A percentile compares a stretch with the other conserved stretches of the same genome.
Evolutionary conservation across 2,797 vertebrate genomes (phyloP).

Genomic region (Pyrocephalus nanus): DNA sequence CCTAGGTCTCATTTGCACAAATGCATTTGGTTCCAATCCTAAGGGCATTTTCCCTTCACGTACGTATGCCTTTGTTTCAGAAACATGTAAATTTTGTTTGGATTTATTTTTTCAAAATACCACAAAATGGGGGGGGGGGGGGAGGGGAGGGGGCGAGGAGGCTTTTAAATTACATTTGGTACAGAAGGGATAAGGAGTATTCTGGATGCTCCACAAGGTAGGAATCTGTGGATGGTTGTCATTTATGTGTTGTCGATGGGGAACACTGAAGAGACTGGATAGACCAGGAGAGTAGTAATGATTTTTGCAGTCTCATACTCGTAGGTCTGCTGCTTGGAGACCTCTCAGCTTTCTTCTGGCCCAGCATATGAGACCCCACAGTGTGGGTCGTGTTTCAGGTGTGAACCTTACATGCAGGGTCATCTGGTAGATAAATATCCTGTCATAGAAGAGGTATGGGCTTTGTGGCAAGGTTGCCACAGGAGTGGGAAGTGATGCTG

Average conservation of each 20-base stretch:
- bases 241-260: not conserved
- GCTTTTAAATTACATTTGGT: not conserved
- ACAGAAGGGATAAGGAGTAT: not conserved
- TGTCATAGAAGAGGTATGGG: not conserved
- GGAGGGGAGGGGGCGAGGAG: not conserved
- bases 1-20: slow-evolving; percentile 42
- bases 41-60: slow-evolving; percentile 17
- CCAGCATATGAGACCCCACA: not conserved
- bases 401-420: not conserved
- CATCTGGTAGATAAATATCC: not conserved
- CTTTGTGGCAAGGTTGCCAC: not conserved
- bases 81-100: slow-evolving; percentile 31
- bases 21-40: slow-evolving; percentile 13
- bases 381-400: not conserved
- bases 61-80: not conserved
- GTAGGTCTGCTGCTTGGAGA: not conserved
- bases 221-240: not conserved
- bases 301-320: not conserved
- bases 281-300: not conserved
- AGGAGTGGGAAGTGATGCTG: not conserved
- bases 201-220: not conserved
- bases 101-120: not conserved
- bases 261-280: not conserved
- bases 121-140: not conserved
- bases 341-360: slow-evolving; percentile 10